Evolutionary conservation across 1,140 invertebrate genomes (phyloP).

Genomic region (Dendroctonus ponderosae): DNA sequence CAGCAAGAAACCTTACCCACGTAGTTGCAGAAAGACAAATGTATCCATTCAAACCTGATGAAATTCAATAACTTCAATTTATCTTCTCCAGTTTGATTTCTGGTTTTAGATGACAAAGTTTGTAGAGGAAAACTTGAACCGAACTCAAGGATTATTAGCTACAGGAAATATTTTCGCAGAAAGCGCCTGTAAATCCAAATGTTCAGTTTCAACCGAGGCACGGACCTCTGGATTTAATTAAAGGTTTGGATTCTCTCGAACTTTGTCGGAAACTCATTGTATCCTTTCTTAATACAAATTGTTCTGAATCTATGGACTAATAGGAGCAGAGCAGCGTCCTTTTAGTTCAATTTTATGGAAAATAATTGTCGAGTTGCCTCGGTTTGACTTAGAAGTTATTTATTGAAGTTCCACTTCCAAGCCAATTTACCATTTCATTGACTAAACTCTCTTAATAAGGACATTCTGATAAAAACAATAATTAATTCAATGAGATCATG

Average conservation of each 20-base stretch:
- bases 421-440: no score
- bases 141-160: constrained; percentile 7
- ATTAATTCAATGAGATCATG: no score
- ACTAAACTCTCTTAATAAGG: no score
- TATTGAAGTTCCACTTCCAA: no score
- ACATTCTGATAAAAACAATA: no score
- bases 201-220: constrained; percentile 9
- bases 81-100: not conserved
- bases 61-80: no score
- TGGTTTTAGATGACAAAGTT: constrained; percentile 11
- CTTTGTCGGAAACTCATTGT: constrained; percentile 11
- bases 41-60: no score
- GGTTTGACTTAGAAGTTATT: not conserved
- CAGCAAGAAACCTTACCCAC: no score
- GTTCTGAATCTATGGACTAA: constrained; percentile 12
- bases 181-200: constrained; percentile 11
- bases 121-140: not conserved
- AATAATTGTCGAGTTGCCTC: constrained; percentile 4
- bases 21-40: no score
- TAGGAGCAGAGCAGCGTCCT: not conserved
- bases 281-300: constrained; percentile 9
- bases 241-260: constrained; percentile 9
- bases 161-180: constrained; percentile 5
- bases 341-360: not conserved
- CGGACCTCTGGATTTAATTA: constrained; percentile 17